These are phyloP conservation scores for Agraylea sexmaculata DNA, from an alignment of 1,140 invertebrate genomes.

Conservation along the genomic window DNA sequence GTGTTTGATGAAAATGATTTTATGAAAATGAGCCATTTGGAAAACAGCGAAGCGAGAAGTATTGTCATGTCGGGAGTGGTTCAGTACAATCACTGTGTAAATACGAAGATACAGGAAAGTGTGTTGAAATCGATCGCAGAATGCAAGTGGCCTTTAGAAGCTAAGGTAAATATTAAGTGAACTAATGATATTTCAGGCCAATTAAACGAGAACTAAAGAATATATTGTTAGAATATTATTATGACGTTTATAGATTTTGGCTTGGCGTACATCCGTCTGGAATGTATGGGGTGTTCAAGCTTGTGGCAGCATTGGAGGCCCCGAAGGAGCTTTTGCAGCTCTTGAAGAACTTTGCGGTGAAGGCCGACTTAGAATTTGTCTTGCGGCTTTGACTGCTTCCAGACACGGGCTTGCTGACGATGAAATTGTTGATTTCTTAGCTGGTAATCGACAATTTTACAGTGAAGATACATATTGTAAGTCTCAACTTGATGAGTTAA, in stretches of 20 bases:
- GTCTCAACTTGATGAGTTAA: slow-evolving; percentile 19
- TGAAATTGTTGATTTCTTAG: slow-evolving; percentile 63
- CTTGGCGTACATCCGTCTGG: slow-evolving; percentile 54
- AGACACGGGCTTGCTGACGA: slow-evolving; percentile 59
- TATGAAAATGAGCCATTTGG: slow-evolving; percentile 37
- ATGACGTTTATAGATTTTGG: slow-evolving; percentile 39
- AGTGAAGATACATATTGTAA: slow-evolving; percentile 51
- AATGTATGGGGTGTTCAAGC: slow-evolving; percentile 23
- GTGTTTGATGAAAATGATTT: slow-evolving; percentile 29
- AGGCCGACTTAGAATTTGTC: slow-evolving; percentile 41
- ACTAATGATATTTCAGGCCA: neutral
- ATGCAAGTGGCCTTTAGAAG: slow-evolving; percentile 53
- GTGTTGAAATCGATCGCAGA: slow-evolving; percentile 46
- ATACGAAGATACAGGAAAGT: slow-evolving; percentile 45
- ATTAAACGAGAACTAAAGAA: neutral
- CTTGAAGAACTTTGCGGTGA: slow-evolving; percentile 42
- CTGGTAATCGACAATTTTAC: slow-evolving; percentile 56
- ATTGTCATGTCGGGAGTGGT: slow-evolving; percentile 43
- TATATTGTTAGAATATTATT: slow-evolving; percentile 5
- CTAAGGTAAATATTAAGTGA: slow-evolving; percentile 40
- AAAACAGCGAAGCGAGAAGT: slow-evolving; percentile 37
- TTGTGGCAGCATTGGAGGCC: slow-evolving; percentile 21
- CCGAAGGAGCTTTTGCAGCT: slow-evolving; percentile 36
- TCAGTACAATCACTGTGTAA: slow-evolving; percentile 51
- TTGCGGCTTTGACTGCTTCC: slow-evolving; percentile 56